Evolutionary conservation across 2,797 vertebrate genomes (phyloP), one percentile per base, ranked within the genome.

Genomic region (Hylomyscus alleni): DNA sequence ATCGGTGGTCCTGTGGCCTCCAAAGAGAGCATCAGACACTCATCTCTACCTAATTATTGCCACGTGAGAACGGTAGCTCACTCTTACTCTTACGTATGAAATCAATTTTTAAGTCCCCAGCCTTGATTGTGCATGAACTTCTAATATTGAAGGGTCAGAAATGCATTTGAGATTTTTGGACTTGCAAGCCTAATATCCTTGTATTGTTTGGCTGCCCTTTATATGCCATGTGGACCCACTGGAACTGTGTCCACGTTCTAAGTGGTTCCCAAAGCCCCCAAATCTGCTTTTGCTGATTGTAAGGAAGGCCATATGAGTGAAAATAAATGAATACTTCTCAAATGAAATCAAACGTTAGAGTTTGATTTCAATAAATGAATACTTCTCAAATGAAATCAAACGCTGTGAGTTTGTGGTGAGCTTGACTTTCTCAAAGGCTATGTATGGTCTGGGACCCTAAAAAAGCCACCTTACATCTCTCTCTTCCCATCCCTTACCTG

Each of bases 211-310:
- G 1, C 52, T 88, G 54, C 37, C n/a, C 50, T 93, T 73, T 89
- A 76, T 75, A 85, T 24, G 80, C 13, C 67, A 37, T 13, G 6
- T 72, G 13, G 37, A 20, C 22, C 40, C 62, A 83, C 15, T 60
- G 54, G 93, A 95, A 81, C 29, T 62, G 50, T 76, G 12, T 76
- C 85, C 90, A 15, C 81, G 95, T 96, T 89, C 58, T 82, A 88
- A 20, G 60, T 69, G 58, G 58, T n/a, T 29, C 47, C 47, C 52
- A 67, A 82, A 19, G 1, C 52, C 37, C 31, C 34, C 62, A 86
- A 62, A 67, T 93, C 93, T 96, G 6, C 37, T 84, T 93, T 93
- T 65, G 82, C 62, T 93, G 78, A 62, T 83, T 97, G 97, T 67
- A 93, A 56, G 69, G 54, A 95, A 90, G 73, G 1, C 26, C 22